These are phyloP conservation scores for Caenorhabditis sp. DNA, from an alignment of 2,888 invertebrate genomes.

Conservation along the genomic window DNA sequence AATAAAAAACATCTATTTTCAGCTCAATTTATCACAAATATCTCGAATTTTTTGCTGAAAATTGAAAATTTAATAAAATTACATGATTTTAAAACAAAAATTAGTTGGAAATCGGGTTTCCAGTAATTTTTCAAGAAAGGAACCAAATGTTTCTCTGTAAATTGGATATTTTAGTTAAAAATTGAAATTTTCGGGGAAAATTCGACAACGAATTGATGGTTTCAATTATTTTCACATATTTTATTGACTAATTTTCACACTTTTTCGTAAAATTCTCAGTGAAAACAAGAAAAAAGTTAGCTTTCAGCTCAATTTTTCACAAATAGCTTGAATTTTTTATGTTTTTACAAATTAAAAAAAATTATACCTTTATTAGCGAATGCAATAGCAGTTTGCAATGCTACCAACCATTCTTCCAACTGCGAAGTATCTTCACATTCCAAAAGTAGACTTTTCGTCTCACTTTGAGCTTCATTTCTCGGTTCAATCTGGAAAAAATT, in stretches of 20 bases:
- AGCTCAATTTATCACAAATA: no score
- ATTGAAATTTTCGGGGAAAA: no score
- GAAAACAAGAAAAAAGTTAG: no score
- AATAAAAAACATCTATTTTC: background rate
- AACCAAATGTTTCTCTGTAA: no score
- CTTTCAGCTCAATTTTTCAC: background rate
- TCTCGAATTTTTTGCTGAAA: no score
- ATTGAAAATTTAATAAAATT: background rate
- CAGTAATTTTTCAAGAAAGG: no score
- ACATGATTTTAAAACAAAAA: no score
- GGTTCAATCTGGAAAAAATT: slow-evolving; percentile 6
- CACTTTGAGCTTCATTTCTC: slow-evolving; percentile 9
- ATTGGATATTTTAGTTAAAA: no score
- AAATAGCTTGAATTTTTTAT: slow-evolving; percentile 1
- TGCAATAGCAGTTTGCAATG: slow-evolving; percentile 49
- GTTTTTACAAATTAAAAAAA: slow-evolving; percentile 8
- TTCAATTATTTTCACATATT: no score
- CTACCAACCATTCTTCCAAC: slow-evolving; percentile 47
- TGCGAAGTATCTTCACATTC: slow-evolving; percentile 43
- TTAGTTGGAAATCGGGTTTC: background rate
- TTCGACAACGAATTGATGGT: no score
- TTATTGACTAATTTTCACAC: no score
- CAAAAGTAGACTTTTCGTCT: slow-evolving; percentile 37
- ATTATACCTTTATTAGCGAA: slow-evolving; percentile 43
- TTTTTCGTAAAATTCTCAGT: no score